Percentiles rank a stretch among this genome's conserved stretches.
These are phyloP conservation scores for Peromyscus maniculatus DNA, from an alignment of 2,113 vertebrate genomes.

Conservation along the genomic window DNA sequence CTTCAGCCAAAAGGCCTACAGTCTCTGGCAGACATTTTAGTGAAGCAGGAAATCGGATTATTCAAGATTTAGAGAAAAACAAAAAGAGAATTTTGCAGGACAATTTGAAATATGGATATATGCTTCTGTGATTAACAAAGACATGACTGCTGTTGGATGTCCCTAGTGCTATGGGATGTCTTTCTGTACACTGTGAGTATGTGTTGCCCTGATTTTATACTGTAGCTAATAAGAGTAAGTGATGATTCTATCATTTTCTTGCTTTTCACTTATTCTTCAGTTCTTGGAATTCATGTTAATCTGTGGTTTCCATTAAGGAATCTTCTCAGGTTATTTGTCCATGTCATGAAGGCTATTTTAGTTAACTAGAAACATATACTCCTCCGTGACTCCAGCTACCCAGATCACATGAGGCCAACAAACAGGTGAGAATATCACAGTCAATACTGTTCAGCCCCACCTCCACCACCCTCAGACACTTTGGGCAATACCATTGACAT, in stretches of 20 bases:
- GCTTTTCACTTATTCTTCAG: not conserved
- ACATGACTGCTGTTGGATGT: not conserved
- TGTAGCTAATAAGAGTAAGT: not conserved
- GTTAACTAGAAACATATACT: not conserved
- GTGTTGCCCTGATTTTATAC: not conserved
- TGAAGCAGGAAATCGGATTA: not conserved
- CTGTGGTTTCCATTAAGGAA: not conserved
- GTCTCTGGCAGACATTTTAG: too few species aligned
- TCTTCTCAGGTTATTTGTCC: not conserved
- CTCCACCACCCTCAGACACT: not conserved
- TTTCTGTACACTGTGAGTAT: too few species aligned
- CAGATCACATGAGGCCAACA: not conserved
- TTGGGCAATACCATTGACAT: not conserved
- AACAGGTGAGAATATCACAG: accelerated
- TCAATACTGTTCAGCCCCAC: not conserved
- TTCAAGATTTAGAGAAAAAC: not conserved
- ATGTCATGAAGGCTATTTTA: not conserved
- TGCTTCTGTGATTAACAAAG: not conserved
- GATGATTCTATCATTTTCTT: not conserved
- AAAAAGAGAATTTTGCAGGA: not conserved
- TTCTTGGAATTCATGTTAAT: not conserved
- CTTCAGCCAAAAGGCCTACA: too few species aligned
- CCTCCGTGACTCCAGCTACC: not conserved
- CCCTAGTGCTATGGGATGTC: too few species aligned
- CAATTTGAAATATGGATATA: constrained; percentile 4